A percentile compares a stretch with the other conserved stretches of the same genome.
Conservation (phyloP, 2,888 invertebrate genomes). For the Anthrax anthrax region DNA sequence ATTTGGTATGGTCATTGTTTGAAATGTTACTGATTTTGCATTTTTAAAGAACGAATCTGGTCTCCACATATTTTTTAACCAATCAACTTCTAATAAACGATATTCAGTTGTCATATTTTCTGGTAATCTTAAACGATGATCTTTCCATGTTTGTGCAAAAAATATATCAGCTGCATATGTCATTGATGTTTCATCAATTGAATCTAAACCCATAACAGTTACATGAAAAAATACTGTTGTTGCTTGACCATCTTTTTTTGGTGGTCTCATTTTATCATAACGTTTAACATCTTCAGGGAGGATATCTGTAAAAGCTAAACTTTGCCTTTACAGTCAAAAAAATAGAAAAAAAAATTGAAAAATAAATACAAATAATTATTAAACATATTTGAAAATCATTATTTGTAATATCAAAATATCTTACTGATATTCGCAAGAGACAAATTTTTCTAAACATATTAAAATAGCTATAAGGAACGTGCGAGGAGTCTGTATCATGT, state of each 20-base stretch:
- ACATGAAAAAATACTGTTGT: slow-evolving; percentile 84
- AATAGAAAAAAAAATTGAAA: neutral
- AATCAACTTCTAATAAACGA: slow-evolving; percentile 72
- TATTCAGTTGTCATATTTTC: slow-evolving; percentile 91
- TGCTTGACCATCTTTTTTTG: slow-evolving; percentile 75
- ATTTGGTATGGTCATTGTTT: slow-evolving; percentile 90
- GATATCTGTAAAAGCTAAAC: slow-evolving; percentile 68
- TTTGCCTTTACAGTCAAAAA: slow-evolving; percentile 29
- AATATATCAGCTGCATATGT: slow-evolving; percentile 86
- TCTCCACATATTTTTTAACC: slow-evolving; percentile 86
- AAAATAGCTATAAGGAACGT: slow-evolving; percentile 26
- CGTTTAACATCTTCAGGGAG: slow-evolving; percentile 72
- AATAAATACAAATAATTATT: neutral
- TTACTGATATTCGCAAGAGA: slow-evolving; percentile 32
- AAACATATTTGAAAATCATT: neutral
- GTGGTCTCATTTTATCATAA: slow-evolving; percentile 88
- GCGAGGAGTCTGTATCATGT: slow-evolving; percentile 17
- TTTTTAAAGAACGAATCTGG: slow-evolving; percentile 91
- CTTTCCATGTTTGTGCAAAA: slow-evolving; percentile 89
- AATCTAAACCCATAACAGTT: slow-evolving; percentile 88
- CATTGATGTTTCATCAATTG: slow-evolving; percentile 93
- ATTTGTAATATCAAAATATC: slow-evolving; percentile 11
- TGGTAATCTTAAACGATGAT: slow-evolving; percentile 67
- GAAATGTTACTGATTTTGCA: slow-evolving; percentile 84
- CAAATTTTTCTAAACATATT: slow-evolving; percentile 27